Base-by-base conservation (phyloP, 1,140 invertebrate species). In the Diorhabda sublineata region DNA sequence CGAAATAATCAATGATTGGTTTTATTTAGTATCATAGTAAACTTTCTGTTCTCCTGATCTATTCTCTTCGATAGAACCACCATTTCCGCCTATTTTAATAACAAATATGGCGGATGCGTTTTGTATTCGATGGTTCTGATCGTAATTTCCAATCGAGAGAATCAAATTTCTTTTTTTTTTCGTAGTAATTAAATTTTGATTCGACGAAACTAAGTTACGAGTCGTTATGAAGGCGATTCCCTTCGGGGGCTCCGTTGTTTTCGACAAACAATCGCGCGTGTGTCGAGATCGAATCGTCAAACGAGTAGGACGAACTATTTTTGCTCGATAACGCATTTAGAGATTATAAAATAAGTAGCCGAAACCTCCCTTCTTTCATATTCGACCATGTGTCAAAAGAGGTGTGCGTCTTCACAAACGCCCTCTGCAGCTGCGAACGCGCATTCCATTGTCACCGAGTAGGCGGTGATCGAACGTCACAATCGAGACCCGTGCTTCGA, bases 211-310 rank as follows among this genome's bases (percentile, higher is more conserved):
- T 44, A 43, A 44, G 44, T n/a, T 9, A 11, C 45, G 26, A 26
- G 26, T 26, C 26, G 26, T 26, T 26, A 26, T 26, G 26, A 26
- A 5, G 9, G 56, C 9, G 42, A n/a, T 3, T 6, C 9, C 45
- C 66, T 58, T n/a, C 56, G 61, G 71, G 71, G 69, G 64, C 1
- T 61, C 64, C 67, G 68, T 70, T 72, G 68, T 70, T 72, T 72
- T 67, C 41, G 41, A 41, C 60, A 72, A 72, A 72, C 71, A 72
- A 58, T 60, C 61, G 42, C 71, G 69, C 69, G 69, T 70, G 62
- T 61, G 52, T 26, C 26, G 26, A 26, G 5, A 41, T 63, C 47
- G 61, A 58, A 64, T 58, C 45, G 47, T 61, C 61, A 64, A 69
- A 63, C 52, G 67, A 64, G 67, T 52, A 45, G 67, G 67, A 26